Evolutionary conservation across 1,140 invertebrate genomes (phyloP).

Genomic region (Periplaneta americana): DNA sequence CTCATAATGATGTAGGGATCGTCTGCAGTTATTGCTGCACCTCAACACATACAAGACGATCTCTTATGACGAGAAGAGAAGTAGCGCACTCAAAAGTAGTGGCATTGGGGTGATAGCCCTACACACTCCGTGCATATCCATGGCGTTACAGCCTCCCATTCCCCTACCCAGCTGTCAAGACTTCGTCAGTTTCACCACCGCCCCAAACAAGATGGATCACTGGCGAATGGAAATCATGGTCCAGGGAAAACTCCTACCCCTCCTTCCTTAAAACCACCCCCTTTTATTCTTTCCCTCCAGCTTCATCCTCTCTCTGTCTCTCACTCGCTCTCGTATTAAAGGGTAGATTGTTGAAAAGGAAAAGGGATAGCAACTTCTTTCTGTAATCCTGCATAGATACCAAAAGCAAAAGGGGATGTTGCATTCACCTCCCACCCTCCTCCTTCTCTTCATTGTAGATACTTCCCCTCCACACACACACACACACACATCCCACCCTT

Average conservation of each 20-base stretch:
- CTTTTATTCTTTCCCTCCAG: not conserved
- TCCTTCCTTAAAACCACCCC: conserved; percentile 2
- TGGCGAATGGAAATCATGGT: conserved; percentile 47
- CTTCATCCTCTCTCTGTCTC: not conserved
- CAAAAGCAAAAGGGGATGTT: not conserved
- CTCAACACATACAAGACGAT: too few relatives aligned
- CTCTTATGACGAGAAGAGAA: too few relatives aligned
- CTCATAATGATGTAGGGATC: too few relatives aligned
- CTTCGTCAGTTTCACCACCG: conserved; percentile 41
- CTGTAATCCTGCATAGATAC: not conserved
- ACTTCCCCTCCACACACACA: too few relatives aligned
- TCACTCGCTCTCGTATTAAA: not conserved
- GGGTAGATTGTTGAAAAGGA: not conserved
- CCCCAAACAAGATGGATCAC: conserved; percentile 49
- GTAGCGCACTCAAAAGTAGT: not conserved
- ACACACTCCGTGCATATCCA: not conserved
- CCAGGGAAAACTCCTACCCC: conserved; percentile 34
- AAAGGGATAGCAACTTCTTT: not conserved
- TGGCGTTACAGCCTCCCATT: not conserved
- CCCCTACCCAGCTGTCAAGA: not conserved
- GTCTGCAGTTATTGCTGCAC: too few relatives aligned
- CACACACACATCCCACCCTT: not conserved
- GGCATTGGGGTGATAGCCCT: not conserved
- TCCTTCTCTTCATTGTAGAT: not conserved
- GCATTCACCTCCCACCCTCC: not conserved